A percentile compares a stretch with the other conserved stretches of the same genome.
Evolutionary conservation across 1,140 invertebrate species (phyloP).

Genomic region (Neodiprion lecontei): DNA sequence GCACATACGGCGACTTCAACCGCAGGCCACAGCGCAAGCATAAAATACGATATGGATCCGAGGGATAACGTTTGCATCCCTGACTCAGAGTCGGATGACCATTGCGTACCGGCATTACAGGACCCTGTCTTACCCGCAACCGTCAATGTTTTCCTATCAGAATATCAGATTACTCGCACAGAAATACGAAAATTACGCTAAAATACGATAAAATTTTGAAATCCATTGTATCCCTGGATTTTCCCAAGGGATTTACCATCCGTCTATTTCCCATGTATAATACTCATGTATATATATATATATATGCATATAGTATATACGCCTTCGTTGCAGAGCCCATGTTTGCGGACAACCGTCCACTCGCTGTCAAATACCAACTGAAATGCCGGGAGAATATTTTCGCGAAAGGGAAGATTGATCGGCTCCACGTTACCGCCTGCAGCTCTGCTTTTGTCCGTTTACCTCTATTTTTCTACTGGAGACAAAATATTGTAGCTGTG

Average conservation of each 20-base stretch:
- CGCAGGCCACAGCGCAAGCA: neutral
- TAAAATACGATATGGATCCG: neutral
- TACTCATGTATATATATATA: neutral
- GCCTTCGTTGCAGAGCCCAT: neutral
- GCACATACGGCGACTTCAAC: neutral
- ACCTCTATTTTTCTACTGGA: neutral
- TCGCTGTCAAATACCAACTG: neutral
- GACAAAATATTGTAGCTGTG: conserved; percentile 7
- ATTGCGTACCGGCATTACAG: conserved; percentile 32
- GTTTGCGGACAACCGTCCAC: conserved; percentile 4
- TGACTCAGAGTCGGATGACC: conserved; percentile 37
- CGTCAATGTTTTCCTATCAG: conserved; percentile 27
- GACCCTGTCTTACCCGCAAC: conserved; percentile 3
- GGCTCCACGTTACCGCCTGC: neutral
- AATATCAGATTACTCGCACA: conserved; percentile 52
- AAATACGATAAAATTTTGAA: conserved; percentile 32
- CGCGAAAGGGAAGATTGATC: conserved; percentile 1
- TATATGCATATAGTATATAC: too few species aligned
- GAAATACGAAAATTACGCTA: conserved; percentile 59
- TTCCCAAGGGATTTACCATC: neutral
- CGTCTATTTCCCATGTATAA: too few species aligned
- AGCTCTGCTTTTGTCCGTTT: neutral
- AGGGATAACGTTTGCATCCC: neutral
- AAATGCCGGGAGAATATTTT: conserved; percentile 5
- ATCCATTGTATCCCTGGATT: neutral